Conservation (phyloP, 2,888 invertebrate species). For the Halictus ligatus region DNA sequence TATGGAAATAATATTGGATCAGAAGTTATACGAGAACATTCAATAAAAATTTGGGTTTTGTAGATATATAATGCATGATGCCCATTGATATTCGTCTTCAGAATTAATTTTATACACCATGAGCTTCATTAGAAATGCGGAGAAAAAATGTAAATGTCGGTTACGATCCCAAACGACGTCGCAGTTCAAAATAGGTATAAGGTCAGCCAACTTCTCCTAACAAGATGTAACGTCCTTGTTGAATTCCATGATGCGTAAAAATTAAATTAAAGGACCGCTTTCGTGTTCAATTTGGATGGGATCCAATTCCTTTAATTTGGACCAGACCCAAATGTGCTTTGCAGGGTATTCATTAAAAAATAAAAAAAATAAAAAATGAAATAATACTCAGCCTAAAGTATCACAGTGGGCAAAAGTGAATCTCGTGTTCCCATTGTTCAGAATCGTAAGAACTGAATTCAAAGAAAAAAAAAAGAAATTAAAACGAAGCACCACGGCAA, state of each 20-base stretch:
- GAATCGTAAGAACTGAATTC: background rate
- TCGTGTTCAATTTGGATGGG: conserved; percentile 18
- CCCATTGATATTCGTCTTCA: background rate
- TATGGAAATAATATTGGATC: too few relatives aligned
- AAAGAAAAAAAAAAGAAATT: background rate
- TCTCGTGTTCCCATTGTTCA: background rate
- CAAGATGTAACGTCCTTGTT: background rate
- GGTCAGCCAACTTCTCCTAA: background rate
- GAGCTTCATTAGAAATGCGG: background rate
- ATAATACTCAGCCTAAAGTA: background rate
- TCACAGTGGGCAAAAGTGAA: background rate
- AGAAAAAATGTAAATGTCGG: conserved; percentile 1
- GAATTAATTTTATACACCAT: background rate
- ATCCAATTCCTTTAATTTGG: conserved; percentile 23
- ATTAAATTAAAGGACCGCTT: conserved; percentile 32
- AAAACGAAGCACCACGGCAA: background rate
- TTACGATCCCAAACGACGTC: background rate
- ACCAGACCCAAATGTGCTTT: conserved; percentile 16
- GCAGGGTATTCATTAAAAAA: background rate
- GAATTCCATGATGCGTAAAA: conserved; percentile 22
- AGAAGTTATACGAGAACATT: too few relatives aligned
- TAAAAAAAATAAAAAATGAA: background rate
- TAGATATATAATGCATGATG: too few relatives aligned
- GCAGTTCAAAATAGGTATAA: background rate
- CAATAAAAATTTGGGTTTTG: too few relatives aligned